Conservation (phyloP, 2,888 invertebrate genomes). For the Merodon equestris region DNA sequence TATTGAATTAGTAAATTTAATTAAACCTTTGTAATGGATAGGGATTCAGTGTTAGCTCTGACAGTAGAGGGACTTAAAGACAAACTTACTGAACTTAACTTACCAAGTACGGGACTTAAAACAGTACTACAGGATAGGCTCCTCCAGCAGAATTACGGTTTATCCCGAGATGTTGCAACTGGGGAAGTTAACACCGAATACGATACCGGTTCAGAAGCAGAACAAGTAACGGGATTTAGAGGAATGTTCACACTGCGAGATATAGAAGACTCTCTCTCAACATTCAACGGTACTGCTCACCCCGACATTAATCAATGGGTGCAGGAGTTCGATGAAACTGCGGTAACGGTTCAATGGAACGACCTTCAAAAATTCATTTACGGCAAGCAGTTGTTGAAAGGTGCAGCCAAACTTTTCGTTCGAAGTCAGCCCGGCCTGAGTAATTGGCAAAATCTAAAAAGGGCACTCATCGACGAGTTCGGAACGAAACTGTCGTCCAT, state of each 20-base stretch:
- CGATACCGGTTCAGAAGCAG: not conserved
- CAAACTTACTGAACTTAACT: constrained; percentile 4
- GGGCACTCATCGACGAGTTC: constrained; percentile 43
- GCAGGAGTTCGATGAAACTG: constrained; percentile 52
- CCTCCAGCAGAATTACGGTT: constrained; percentile 9
- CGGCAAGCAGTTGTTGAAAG: constrained; percentile 49
- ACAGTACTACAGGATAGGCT: constrained; percentile 14
- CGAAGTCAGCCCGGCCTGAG: constrained; percentile 40
- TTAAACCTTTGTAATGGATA: no score
- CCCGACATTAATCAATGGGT: constrained; percentile 45
- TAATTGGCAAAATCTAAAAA: not conserved
- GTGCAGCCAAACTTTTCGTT: constrained; percentile 57
- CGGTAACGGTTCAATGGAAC: constrained; percentile 46
- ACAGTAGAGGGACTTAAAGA: constrained; percentile 15
- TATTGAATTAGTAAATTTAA: not conserved
- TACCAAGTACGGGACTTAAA: constrained; percentile 10
- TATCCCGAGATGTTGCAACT: not conserved
- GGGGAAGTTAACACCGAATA: constrained; percentile 4
- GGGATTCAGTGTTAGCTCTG: no score
- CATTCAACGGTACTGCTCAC: constrained; percentile 41
- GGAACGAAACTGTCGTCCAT: constrained; percentile 31
- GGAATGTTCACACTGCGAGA: constrained; percentile 45
- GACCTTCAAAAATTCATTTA: constrained; percentile 51
- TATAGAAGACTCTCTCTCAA: constrained; percentile 44
- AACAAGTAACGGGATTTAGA: not conserved